These are phyloP conservation scores for Prionace glauca DNA, from an alignment of 2,797 vertebrate species.

Conservation along the genomic window DNA sequence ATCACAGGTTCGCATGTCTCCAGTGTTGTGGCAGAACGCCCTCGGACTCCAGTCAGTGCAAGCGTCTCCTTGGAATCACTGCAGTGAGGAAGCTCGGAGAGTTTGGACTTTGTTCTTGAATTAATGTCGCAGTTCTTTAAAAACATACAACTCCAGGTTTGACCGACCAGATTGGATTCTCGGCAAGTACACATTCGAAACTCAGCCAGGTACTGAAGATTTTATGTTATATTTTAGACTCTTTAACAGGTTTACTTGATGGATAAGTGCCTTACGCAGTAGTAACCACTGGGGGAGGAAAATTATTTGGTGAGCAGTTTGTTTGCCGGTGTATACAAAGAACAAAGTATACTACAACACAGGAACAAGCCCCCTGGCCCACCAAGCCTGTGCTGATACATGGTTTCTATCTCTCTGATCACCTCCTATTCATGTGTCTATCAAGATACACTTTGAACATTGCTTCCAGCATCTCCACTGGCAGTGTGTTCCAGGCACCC, in stretches of 20 bases:
- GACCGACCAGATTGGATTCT: background rate
- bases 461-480: too few species aligned
- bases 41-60: background rate
- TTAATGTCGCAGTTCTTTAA: background rate
- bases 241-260: background rate
- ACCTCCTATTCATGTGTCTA: too few species aligned
- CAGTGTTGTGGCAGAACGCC: background rate
- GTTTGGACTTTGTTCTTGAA: background rate
- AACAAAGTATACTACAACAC: too few species aligned
- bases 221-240: background rate
- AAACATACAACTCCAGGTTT: background rate
- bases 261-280: background rate
- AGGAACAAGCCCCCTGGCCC: too few species aligned
- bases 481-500: too few species aligned
- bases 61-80: background rate
- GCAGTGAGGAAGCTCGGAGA: background rate
- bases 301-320: background rate
- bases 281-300: background rate
- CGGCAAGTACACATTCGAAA: background rate
- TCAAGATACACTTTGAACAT: too few species aligned
- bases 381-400: too few species aligned
- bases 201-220: background rate
- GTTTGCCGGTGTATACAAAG: too few species aligned
- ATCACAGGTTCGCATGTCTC: background rate
- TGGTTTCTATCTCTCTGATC: too few species aligned